Conservation (phyloP, 2,113 vertebrate species). For the Gorsachius goisagi region DNA sequence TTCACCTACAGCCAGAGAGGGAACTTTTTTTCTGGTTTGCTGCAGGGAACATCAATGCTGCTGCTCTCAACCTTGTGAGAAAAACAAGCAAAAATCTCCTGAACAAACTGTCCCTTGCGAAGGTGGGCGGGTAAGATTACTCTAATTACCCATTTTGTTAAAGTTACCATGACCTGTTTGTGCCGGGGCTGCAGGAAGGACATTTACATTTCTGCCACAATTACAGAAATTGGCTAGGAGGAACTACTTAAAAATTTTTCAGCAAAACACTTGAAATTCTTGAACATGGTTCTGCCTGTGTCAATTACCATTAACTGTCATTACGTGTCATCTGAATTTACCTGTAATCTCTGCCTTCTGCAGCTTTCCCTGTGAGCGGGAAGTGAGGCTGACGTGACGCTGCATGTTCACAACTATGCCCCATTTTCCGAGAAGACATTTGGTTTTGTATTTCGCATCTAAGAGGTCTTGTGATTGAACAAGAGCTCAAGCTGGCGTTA, state of each 20-base stretch:
- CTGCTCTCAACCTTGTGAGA: not conserved
- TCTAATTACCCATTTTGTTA: not conserved
- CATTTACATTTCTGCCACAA: not conserved
- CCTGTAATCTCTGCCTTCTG: not conserved
- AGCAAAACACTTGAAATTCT: not conserved
- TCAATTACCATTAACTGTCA: not conserved
- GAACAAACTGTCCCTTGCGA: not conserved
- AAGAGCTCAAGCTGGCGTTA: rapidly evolving
- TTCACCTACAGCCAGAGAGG: not conserved
- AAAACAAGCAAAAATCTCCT: not conserved
- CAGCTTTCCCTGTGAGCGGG: not conserved
- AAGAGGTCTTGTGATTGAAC: not conserved
- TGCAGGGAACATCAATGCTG: not conserved
- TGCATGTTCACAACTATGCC: not conserved
- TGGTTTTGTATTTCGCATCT: rapidly evolving
- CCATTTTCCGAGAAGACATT: not conserved
- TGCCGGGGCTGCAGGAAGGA: not conserved
- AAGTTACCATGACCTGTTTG: not conserved
- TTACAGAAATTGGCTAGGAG: not conserved
- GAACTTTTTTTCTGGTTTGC: not conserved
- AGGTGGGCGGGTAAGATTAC: not conserved
- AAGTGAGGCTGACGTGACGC: not conserved
- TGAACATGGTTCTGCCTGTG: not conserved
- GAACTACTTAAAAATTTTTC: not conserved
- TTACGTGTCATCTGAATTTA: not conserved